phyloP scores from a whole-genome alignment of 2,797 vertebrate species.

The Rachycentron canadum region DNA sequence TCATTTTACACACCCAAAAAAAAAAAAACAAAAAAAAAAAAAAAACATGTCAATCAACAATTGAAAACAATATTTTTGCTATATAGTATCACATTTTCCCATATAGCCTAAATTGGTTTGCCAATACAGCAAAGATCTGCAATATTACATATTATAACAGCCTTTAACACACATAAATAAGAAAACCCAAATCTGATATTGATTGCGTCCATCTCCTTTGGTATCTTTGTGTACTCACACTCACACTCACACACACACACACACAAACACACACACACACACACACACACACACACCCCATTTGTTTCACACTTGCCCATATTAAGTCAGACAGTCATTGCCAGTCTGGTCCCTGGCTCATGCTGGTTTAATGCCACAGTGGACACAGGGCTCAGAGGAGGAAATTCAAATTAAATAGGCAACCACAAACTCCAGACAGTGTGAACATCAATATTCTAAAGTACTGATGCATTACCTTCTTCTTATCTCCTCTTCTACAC shows the following conservation, averaged over 20 bases:
- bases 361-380: conserved; percentile 73
- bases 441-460: conserved; percentile 37
- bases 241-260: conserved; percentile 18
- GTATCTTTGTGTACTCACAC: conserved; percentile 72
- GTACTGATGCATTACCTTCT: conserved; percentile 14
- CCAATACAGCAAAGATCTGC: conserved; percentile 53
- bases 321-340: conserved; percentile 67
- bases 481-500: conserved; percentile 38
- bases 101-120: conserved; percentile 39
- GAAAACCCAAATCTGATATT: conserved; percentile 61
- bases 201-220: conserved; percentile 80
- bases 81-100: conserved; percentile 23
- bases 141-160: conserved; percentile 51
- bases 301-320: conserved; percentile 62
- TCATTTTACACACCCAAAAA: conserved; percentile 13
- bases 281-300: conserved; percentile 38
- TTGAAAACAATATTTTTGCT: conserved; percentile 29
- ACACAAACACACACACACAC: neutral
- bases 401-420: conserved; percentile 50
- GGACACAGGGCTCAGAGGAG: conserved; percentile 56
- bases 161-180: conserved; percentile 49
- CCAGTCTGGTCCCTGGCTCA: conserved; percentile 62
- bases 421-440: conserved; percentile 68
- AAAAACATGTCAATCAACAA: conserved; percentile 26
- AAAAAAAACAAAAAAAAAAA: too few species aligned